Conservation (phyloP, 2,113 vertebrate species). For the Calypte anna region DNA sequence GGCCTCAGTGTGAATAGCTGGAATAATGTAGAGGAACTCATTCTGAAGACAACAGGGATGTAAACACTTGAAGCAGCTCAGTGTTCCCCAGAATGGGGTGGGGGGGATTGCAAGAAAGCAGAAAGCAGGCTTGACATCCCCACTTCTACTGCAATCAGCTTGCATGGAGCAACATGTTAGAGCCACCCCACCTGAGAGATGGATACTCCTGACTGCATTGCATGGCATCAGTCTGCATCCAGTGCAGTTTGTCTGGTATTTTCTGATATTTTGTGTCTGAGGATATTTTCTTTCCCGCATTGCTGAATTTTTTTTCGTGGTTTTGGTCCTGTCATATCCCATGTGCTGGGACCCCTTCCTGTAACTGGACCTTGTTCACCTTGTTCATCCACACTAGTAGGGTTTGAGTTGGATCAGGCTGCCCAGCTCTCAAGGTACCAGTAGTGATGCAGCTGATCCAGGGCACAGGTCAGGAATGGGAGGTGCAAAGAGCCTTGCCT, state of each 20-base stretch:
- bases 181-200: rapidly evolving
- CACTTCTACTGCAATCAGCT: background rate
- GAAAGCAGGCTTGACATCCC: background rate
- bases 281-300: background rate
- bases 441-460: background rate
- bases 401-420: background rate
- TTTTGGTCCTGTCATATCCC: background rate
- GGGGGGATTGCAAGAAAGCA: background rate
- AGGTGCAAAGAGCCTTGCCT: background rate
- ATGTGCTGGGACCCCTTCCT: background rate
- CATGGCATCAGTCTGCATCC: background rate
- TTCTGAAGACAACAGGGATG: no score
- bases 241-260: background rate
- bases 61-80: no score
- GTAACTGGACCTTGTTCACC: background rate
- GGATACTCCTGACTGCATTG: background rate
- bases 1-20: no score
- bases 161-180: background rate
- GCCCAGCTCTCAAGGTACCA: background rate
- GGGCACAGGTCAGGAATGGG: rapidly evolving
- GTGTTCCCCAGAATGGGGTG: background rate
- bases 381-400: background rate
- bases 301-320: background rate
- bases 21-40: no score
- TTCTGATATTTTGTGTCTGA: background rate